These are phyloP conservation scores for Spermophilus dauricus DNA, from an alignment of 2,113 vertebrate species.

Conservation along the genomic window DNA sequence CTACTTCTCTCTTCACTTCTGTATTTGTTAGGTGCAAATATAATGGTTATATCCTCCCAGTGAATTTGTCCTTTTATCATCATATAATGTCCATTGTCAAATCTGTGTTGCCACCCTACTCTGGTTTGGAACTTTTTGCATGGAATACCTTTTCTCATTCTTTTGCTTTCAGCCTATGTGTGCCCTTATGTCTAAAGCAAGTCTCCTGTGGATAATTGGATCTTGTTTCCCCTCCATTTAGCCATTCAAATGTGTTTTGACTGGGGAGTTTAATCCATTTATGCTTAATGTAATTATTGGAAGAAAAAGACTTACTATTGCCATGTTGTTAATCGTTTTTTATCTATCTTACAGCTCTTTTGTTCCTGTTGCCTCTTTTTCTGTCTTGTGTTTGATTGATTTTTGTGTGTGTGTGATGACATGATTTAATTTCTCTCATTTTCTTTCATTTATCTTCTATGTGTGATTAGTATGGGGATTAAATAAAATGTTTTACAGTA, in stretches of 20 bases:
- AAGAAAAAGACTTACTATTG: neutral
- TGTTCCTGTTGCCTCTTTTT: neutral
- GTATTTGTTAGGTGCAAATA: neutral
- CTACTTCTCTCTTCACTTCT: neutral
- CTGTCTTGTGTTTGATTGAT: neutral
- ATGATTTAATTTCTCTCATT: neutral
- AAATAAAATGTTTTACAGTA: neutral
- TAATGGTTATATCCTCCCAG: neutral
- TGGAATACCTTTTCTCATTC: neutral
- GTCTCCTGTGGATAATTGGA: neutral
- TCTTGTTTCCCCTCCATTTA: neutral
- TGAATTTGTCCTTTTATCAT: neutral
- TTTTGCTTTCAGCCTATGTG: neutral
- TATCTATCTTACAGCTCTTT: neutral
- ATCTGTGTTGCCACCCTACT: neutral
- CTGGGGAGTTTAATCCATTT: neutral
- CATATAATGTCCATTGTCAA: neutral
- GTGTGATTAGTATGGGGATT: neutral
- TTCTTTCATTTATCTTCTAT: neutral
- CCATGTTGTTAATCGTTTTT: neutral
- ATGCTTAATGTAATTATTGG: neutral
- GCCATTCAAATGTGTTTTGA: neutral
- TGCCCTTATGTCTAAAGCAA: conserved; percentile 11
- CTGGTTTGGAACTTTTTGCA: neutral
- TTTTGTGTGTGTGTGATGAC: neutral